Base-by-base conservation (phyloP, 2,888 invertebrate species). In the Drosophila acutilabella region DNA sequence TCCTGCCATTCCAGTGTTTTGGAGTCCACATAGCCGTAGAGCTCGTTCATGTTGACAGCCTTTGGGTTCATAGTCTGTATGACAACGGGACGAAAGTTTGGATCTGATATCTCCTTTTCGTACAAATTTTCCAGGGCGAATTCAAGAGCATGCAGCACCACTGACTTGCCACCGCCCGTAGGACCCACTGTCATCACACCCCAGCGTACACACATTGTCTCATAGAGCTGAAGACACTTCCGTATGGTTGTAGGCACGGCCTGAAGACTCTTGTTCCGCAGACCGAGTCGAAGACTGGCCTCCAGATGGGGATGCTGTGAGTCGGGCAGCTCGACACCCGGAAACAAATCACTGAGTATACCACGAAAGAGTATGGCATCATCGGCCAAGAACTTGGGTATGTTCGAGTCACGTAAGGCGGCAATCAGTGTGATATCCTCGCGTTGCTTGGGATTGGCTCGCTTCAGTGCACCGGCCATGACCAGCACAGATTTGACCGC, bases 141-240 rank as follows among this genome's bases (percentile, higher is more conserved):
- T 30, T 94, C 95, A 50, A 98, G 91, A 0, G 95, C 94, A 96
- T 97, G 90, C 40, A 97, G 93, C 8, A 96, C 94, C 0, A 96
- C 94, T 0, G 96, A 95, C 91, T 98, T 98, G 4, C 97, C 98
- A 2, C 97, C 96, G 0, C 97, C 97, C 0, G 97, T 97, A 0
- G 97, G 97, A 0, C 98, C 98, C 0, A 98, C 97, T 71, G 97
- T 92, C 97, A 98, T 98, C 1, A 98, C 97, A 2, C 98, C 98
- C 94, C 98, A 97, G 16, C 98, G 94, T 3, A 98, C 97, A 74
- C 96, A 95, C 96, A 98, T 96, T 0, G 97, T 98, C 91, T 98
- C 98, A 89, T 97, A 96, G 10, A 98, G 93, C 90, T 98, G 97
- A 71, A 98, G 96, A 16, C 91, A 91, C 50, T 92, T 92, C 0